phyloP scores from a whole-genome alignment of 2,888 invertebrate species.

The Heliconius ismenius region DNA sequence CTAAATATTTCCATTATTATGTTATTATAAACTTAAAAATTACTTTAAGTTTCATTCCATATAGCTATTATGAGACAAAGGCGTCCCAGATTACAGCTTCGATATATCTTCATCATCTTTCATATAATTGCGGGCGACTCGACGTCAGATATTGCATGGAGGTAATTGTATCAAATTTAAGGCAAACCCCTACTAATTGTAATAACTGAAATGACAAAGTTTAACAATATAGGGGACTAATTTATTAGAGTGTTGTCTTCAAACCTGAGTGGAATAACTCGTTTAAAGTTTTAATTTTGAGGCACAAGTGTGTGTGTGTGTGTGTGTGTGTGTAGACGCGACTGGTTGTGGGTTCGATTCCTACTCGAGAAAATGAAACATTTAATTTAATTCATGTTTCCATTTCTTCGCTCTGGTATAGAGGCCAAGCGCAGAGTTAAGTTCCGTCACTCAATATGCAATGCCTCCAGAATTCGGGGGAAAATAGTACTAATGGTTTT shows the following conservation, averaged over 20 bases:
- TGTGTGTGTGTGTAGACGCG: too few species aligned
- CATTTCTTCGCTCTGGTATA: too few species aligned
- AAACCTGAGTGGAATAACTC: constrained; percentile 2
- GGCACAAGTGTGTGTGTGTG: too few species aligned
- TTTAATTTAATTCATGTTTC: too few species aligned
- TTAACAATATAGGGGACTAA: constrained; percentile 52
- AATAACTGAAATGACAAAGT: constrained; percentile 55
- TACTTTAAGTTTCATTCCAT: not conserved
- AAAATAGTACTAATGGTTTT: too few species aligned
- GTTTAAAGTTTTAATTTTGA: constrained; percentile 9
- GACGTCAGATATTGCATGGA: constrained; percentile 1
- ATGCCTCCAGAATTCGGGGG: too few species aligned
- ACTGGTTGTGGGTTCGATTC: too few species aligned
- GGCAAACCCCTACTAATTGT: constrained; percentile 50
- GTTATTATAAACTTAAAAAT: not conserved
- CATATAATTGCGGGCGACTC: constrained; percentile 10
- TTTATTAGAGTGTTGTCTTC: constrained; percentile 37
- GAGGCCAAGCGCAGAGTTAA: too few species aligned
- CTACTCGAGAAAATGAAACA: too few species aligned
- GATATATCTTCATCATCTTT: constrained; percentile 20
- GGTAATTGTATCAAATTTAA: constrained; percentile 52
- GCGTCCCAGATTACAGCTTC: constrained; percentile 11
- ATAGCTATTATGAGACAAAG: not conserved
- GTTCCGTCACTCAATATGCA: too few species aligned
- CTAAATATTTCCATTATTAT: not conserved